These are phyloP conservation scores for Melanaphis sacchari DNA, from an alignment of 1,140 invertebrate genomes.

Conservation along the genomic window DNA sequence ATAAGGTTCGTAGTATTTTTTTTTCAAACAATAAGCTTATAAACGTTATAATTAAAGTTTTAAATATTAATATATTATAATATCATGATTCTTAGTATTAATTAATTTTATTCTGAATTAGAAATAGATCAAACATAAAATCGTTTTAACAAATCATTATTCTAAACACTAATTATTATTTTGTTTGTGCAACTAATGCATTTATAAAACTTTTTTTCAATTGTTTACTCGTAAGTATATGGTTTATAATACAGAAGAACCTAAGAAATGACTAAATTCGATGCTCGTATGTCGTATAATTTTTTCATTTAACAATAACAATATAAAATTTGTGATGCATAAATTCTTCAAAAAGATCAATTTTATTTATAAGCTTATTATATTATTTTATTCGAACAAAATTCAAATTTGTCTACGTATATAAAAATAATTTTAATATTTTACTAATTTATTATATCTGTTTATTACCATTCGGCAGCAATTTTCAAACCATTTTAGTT, in stretches of 20 bases:
- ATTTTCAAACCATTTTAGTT: too few species aligned
- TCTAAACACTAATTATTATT: not conserved
- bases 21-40: too few species aligned
- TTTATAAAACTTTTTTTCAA: too few species aligned
- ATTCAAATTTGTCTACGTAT: not conserved
- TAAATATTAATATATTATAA: too few species aligned
- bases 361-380: not conserved
- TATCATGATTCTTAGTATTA: too few species aligned
- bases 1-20: not conserved
- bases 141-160: too few species aligned
- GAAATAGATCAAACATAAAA: too few species aligned
- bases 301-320: too few species aligned
- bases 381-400: not conserved
- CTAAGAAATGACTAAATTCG: not conserved
- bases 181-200: not conserved
- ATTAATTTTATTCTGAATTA: too few species aligned
- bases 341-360: not conserved
- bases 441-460: too few species aligned
- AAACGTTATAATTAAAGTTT: too few species aligned
- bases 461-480: not conserved
- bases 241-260: not conserved
- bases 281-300: too few species aligned
- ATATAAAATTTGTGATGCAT: not conserved
- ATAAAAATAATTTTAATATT: not conserved
- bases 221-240: fast-evolving